Base-by-base conservation (phyloP, 1,140 invertebrate species). In the Cephus cinctus region DNA sequence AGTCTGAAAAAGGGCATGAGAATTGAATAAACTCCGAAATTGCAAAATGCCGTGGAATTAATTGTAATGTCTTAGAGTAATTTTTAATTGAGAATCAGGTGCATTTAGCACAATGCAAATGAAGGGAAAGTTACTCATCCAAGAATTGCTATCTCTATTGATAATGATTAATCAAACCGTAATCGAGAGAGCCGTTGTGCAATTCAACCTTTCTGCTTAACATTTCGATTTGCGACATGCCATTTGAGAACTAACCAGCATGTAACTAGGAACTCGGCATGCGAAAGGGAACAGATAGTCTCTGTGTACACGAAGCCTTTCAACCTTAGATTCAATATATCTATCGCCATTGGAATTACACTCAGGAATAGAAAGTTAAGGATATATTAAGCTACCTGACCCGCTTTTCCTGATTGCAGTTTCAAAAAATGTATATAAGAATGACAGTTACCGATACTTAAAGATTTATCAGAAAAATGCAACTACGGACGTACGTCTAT, bases 1-100 rank as follows among this genome's bases (percentile, higher is more conserved):
- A 55, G 68, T 39, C 70, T 73, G 46, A 2, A 52, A 54, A 54
- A n/a, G n/a, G n/a, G n/a, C n/a, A n/a, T n/a, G n/a, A n/a, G n/a
- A n/a, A n/a, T n/a, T n/a, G n/a, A n/a, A n/a, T n/a, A n/a, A n/a
- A n/a, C n/a, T n/a, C n/a, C n/a, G n/a, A n/a, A n/a, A n/a, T n/a
- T n/a, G n/a, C n/a, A n/a, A n/a, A n/a, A n/a, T n/a, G n/a, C n/a
- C n/a, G n/a, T n/a, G n/a, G n/a, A n/a, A n/a, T n/a, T n/a, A n/a
- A n/a, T n/a, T 16, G 54, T 27, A 54, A 51, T 51, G 36, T 16
- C 18, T 38, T 16, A 20, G 25, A 22, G 1, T 16, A 38, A 2
- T 16, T 44, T 22, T 34, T 18, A n/a, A n/a, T 32, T 25, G 16
- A 30, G n/a, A 43, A 5, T 20, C 19, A 18, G 8, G 11, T 38